Conservation (phyloP, 1,140 invertebrate species). For the Leptonema lineaticorne region DNA sequence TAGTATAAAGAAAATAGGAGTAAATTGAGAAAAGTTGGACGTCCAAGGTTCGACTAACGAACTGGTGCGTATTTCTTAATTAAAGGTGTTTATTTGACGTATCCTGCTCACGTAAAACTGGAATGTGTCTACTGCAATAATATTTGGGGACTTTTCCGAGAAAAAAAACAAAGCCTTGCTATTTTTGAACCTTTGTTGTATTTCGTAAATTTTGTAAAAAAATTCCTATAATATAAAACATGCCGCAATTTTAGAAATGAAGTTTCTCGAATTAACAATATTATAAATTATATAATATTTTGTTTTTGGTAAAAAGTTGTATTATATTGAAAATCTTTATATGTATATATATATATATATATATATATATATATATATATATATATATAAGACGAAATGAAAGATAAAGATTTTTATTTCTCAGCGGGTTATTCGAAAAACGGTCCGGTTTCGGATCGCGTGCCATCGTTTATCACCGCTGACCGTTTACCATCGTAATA, state of each 20-base stretch:
- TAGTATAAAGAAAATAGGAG: too few relatives aligned
- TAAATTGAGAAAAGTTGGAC: neutral
- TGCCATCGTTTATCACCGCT: constrained; percentile 34
- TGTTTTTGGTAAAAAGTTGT: too few relatives aligned
- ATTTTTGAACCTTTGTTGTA: neutral
- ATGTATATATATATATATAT: too few relatives aligned
- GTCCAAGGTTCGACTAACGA: constrained; percentile 10
- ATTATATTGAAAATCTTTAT: too few relatives aligned
- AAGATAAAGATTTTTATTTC: constrained; percentile 27
- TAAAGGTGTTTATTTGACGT: constrained; percentile 21
- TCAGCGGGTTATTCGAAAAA: constrained; percentile 15
- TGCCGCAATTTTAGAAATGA: constrained; percentile 29
- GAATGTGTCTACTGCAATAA: neutral
- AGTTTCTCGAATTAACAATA: constrained; percentile 33
- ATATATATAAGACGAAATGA: too few relatives aligned
- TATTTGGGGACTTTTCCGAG: neutral
- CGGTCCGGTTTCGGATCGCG: constrained; percentile 27
- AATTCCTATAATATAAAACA: neutral
- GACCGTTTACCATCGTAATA: constrained; percentile 27
- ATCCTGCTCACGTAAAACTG: neutral
- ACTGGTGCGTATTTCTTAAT: constrained; percentile 10
- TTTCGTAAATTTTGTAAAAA: neutral
- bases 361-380: too few relatives aligned
- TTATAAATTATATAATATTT: too few relatives aligned
- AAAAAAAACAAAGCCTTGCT: neutral